Conservation (phyloP, 2,888 invertebrate species). For the Heterodera filipjevi region DNA sequence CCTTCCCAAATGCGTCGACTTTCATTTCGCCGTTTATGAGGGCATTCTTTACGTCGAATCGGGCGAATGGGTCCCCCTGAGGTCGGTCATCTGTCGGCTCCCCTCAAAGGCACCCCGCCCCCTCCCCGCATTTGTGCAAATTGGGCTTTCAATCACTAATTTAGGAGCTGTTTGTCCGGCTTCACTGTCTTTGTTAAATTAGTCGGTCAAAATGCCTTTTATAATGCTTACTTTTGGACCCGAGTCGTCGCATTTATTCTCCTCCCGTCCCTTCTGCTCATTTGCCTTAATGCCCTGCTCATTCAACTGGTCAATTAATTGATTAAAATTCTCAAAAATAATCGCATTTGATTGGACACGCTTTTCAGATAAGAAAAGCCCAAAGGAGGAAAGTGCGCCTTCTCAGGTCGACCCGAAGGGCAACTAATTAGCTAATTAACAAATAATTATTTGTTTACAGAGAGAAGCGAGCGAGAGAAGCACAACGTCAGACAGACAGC, state of each 20-base stretch:
- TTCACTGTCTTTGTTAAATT: constrained; percentile 50
- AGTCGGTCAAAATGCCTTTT: constrained; percentile 74
- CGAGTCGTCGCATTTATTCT: constrained; percentile 88
- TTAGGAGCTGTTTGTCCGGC: constrained; percentile 54
- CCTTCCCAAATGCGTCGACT: constrained; percentile 81
- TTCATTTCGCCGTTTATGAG: constrained; percentile 71
- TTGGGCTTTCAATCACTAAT: constrained; percentile 13
- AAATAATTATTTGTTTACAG: constrained; percentile 40
- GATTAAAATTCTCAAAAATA: neutral
- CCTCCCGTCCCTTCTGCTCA: constrained; percentile 84
- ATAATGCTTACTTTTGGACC: constrained; percentile 76
- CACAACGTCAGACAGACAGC: constrained; percentile 60
- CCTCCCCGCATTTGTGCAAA: too few species aligned
- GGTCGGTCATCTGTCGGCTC: constrained; percentile 31
- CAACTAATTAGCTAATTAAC: neutral
- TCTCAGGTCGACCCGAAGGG: constrained; percentile 71
- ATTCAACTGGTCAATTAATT: constrained; percentile 73
- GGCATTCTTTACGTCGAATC: constrained; percentile 71
- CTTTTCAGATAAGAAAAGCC: constrained; percentile 76
- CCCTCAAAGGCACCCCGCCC: neutral
- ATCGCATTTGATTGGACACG: neutral
- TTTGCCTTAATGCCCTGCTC: constrained; percentile 83
- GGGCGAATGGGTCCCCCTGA: constrained; percentile 46
- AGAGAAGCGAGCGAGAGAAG: constrained; percentile 62
- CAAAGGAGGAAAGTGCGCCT: constrained; percentile 79